Evolutionary conservation across 2,888 invertebrate genomes (phyloP).

Genomic region (Apantesis nais): DNA sequence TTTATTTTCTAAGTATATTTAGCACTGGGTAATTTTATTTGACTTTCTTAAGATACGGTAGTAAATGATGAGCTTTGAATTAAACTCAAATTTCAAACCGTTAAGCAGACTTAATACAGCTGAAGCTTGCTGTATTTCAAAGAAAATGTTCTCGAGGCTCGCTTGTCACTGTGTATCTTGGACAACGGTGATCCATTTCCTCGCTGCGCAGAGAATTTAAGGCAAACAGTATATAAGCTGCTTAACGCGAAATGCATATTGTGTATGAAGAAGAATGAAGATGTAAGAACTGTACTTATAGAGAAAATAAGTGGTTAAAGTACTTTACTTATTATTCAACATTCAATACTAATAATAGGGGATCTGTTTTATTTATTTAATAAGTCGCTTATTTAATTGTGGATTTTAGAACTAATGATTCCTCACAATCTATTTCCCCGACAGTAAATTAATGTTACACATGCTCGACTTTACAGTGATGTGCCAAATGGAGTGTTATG

Average conservation of each 20-base stretch:
- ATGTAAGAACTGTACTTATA: background rate
- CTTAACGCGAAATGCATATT: slow-evolving; percentile 19
- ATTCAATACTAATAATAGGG: background rate
- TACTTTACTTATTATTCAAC: too few species aligned
- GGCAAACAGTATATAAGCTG: slow-evolving; percentile 37
- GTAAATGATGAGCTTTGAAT: slow-evolving; percentile 28
- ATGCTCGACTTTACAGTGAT: too few species aligned
- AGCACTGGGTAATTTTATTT: slow-evolving; percentile 36
- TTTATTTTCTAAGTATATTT: slow-evolving; percentile 46
- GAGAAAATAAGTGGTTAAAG: background rate
- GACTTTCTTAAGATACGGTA: slow-evolving; percentile 27
- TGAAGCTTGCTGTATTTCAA: slow-evolving; percentile 27
- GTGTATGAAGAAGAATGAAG: background rate
- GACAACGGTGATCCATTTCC: slow-evolving; percentile 43
- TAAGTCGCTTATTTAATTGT: too few species aligned
- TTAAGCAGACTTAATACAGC: slow-evolving; percentile 25
- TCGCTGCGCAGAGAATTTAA: slow-evolving; percentile 34
- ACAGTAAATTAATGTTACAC: too few species aligned
- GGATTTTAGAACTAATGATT: too few species aligned
- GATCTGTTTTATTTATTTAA: too few species aligned
- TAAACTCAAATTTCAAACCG: slow-evolving; percentile 25
- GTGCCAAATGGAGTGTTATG: too few species aligned
- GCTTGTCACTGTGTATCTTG: slow-evolving; percentile 26
- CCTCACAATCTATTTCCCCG: too few species aligned
- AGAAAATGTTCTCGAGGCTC: slow-evolving; percentile 30